Conservation (phyloP, 2,113 vertebrate species). For the Narcine bancroftii region DNA sequence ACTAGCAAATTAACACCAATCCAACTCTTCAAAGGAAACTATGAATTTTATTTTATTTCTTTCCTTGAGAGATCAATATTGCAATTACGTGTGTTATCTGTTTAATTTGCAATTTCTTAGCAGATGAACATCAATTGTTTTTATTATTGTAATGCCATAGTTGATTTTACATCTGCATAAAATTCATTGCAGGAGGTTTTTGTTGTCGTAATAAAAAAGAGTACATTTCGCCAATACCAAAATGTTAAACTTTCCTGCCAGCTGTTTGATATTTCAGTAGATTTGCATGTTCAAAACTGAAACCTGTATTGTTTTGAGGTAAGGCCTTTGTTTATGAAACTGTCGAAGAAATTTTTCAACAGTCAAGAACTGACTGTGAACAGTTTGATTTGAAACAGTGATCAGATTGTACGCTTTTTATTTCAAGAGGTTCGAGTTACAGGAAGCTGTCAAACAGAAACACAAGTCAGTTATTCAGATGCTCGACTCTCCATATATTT, state of each 20-base stretch:
- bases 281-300: neutral
- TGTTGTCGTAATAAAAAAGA: neutral
- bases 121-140: neutral
- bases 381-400: conserved; percentile 37
- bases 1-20: neutral
- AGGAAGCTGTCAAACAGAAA: conserved; percentile 35
- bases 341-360: conserved; percentile 30
- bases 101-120: conserved; percentile 21
- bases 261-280: conserved; percentile 19
- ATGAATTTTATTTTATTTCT: neutral
- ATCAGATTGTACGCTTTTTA: conserved; percentile 31
- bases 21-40: neutral
- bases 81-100: neutral
- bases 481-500: conserved; percentile 31
- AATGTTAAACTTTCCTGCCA: conserved; percentile 22
- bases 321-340: conserved; percentile 25
- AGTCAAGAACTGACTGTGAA: conserved; percentile 14
- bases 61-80: neutral
- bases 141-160: neutral
- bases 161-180: neutral
- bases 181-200: conserved; percentile 15
- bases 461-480: conserved; percentile 36
- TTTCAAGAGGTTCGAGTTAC: conserved; percentile 34
- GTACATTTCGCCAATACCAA: neutral
- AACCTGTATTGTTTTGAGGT: conserved; percentile 22